phyloP scores from a whole-genome alignment of 30 jellyfish, hydroid and myxozoan species.

The Chironex yamaguchii region DNA sequence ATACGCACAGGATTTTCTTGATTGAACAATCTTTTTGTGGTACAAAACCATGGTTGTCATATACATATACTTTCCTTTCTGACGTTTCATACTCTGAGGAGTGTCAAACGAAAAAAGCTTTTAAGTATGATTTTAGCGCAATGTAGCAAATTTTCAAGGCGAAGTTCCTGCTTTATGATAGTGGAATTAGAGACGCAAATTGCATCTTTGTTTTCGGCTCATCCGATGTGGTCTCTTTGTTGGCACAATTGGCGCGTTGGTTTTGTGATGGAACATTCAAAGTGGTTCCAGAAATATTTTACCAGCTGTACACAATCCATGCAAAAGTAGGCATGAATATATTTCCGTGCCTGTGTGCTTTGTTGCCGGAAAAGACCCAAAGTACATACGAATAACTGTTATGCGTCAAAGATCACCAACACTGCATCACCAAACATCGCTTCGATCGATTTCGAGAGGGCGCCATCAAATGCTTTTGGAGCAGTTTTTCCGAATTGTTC shows the following conservation, averaged over 20 bases:
- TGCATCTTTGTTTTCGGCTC: neutral
- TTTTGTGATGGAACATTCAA: slow-evolving; percentile 16
- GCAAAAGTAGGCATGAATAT: neutral
- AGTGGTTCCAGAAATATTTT: slow-evolving; percentile 13
- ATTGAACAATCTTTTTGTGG: too few relatives aligned
- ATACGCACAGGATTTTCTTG: too few relatives aligned
- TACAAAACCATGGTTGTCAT: too few relatives aligned
- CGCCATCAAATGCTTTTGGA: neutral
- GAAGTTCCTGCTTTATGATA: slow-evolving; percentile 5
- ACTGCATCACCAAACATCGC: too few relatives aligned
- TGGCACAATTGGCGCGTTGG: neutral
- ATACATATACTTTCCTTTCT: too few relatives aligned
- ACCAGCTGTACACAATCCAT: slow-evolving; percentile 18
- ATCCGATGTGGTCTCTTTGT: neutral
- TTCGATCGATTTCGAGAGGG: neutral
- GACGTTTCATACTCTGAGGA: too few relatives aligned
- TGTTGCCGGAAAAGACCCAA: neutral
- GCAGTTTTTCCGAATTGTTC: neutral
- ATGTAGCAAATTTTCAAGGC: too few relatives aligned
- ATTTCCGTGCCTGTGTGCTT: neutral
- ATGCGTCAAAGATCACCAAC: too few relatives aligned
- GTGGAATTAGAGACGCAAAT: slow-evolving; percentile 15
- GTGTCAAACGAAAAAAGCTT: too few relatives aligned
- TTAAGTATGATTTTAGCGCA: too few relatives aligned
- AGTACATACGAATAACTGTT: neutral